These are phyloP conservation scores for Nephrotoma flavescens DNA, from an alignment of 2,888 invertebrate genomes.

Conservation along the genomic window DNA sequence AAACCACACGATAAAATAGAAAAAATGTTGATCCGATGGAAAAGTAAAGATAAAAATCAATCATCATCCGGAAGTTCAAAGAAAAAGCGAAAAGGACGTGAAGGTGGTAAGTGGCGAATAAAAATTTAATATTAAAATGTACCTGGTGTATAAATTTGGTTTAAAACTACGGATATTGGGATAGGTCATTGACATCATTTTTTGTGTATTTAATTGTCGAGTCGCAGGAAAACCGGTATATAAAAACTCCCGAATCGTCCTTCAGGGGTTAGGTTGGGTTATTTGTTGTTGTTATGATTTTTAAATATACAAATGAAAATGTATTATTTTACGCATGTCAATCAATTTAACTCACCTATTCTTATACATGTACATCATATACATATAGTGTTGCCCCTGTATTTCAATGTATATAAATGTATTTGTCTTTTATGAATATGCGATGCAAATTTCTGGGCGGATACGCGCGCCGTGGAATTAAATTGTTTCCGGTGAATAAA, in stretches of 20 bases:
- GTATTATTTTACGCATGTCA: not conserved
- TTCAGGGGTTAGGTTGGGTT: not conserved
- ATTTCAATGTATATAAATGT: not conserved
- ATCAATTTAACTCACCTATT: not conserved
- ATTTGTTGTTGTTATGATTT: not conserved
- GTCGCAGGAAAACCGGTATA: not conserved
- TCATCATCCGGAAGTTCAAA: conserved; percentile 43
- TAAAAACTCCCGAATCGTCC: not conserved
- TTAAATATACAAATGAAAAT: not conserved
- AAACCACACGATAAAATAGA: not conserved
- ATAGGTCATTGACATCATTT: not conserved
- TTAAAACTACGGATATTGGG: not conserved
- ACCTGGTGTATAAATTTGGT: not conserved
- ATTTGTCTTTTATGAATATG: not conserved
- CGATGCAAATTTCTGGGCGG: not conserved
- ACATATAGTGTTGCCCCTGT: not conserved
- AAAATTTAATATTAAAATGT: not conserved
- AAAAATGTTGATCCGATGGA: conserved; percentile 67
- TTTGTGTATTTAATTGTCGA: not conserved
- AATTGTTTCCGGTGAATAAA: not conserved
- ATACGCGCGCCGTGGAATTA: not conserved
- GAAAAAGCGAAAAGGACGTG: conserved; percentile 73
- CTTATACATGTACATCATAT: not conserved
- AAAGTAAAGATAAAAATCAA: conserved; percentile 62
- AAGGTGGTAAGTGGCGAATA: conserved; percentile 44